Base-by-base conservation (phyloP, 2,797 vertebrate genomes). In the Myoxocephalus aenaeus region DNA sequence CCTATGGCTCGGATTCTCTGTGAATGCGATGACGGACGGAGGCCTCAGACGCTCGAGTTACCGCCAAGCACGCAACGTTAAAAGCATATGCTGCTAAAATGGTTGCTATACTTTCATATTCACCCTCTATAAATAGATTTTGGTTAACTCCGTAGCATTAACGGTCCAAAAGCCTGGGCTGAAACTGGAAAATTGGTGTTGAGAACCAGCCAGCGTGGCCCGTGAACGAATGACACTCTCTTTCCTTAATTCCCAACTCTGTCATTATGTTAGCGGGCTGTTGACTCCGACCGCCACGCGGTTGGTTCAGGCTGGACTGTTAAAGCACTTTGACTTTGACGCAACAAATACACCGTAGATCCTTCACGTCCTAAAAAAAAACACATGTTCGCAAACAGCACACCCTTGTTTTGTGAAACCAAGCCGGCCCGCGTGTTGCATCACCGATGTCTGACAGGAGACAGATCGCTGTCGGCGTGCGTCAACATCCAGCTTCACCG, bases 401-500 rank as follows among this genome's bases (percentile, higher is more conserved):
- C 29, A 34, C 32, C 5, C 32, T 34, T 5, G 3, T 34, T 8
- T 34, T 34, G 34, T 34, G 7, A 34, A 34, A 34, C 6, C 34
- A 34, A 34, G 34, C 34, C 34, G 6, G 3, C 70, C 56, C 72
- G 74, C 57, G 57, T 89, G n/a, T 85, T 85, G 83, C 73, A 70
- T 83, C 61, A 1, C 75, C 77, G 73, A 75, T 79, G 80, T 81
- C 85, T 69, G 79, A 84, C 79, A 67, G 74, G 36, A 79, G 85
- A 76, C 75, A 78, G 84, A 86, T 88, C 61, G 65, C 75, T 90
- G 86, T 84, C 80, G 22, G 84, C 65, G 78, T 80, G 79, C 80
- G 84, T 90, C 86, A 91, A 89, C 90, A 89, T 85, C 57, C 77
- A 81, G 78, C 65, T 79, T 80, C 65, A 75, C 40, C 67, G 70